These are phyloP conservation scores for Ctenomys sociabilis DNA, from an alignment of 2,113 vertebrate genomes.

Conservation along the genomic window DNA sequence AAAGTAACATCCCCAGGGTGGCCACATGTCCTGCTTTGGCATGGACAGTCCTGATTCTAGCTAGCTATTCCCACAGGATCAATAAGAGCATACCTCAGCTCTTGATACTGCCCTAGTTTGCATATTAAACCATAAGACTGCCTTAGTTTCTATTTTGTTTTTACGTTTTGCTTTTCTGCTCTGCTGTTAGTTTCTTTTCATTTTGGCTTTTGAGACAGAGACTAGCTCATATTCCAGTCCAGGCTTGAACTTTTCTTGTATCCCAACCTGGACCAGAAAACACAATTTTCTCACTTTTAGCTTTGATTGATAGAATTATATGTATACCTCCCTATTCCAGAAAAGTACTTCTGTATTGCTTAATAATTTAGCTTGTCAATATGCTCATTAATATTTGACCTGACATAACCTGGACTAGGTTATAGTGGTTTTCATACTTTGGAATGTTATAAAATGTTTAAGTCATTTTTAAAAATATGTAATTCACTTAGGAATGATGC, in stretches of 20 bases:
- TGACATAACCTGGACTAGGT: background rate
- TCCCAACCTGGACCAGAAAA: background rate
- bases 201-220: background rate
- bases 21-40: background rate
- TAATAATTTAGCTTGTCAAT: background rate
- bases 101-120: background rate
- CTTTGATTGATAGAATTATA: background rate
- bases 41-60: background rate
- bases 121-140: background rate
- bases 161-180: background rate
- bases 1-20: background rate
- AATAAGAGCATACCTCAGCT: background rate
- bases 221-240: background rate
- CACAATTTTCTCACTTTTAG: background rate
- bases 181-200: background rate
- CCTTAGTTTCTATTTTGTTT: background rate
- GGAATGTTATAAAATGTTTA: background rate
- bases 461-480: background rate
- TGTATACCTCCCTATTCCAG: background rate
- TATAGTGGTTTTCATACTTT: background rate
- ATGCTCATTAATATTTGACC: background rate
- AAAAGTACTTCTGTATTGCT: background rate
- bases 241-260: background rate
- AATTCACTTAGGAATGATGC: background rate
- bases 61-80: background rate